Percentiles rank a stretch among this genome's conserved stretches.
Conservation (phyloP, 2,797 vertebrate species). For the Hybognathus amarus region DNA sequence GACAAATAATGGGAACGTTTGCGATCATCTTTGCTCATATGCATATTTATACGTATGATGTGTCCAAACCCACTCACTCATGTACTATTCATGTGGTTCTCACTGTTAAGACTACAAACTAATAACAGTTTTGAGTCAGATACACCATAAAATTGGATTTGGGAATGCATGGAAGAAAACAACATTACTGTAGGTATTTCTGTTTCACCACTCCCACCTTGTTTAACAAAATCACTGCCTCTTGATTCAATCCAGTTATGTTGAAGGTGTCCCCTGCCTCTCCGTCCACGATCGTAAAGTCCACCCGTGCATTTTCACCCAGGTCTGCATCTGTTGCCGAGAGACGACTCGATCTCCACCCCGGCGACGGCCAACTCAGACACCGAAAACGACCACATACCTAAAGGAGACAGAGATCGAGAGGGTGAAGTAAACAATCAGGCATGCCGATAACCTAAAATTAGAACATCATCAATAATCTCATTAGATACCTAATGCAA, state of each 20-base stretch:
- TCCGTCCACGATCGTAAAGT: constrained; percentile 83
- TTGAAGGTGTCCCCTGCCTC: constrained; percentile 84
- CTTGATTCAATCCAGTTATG: constrained; percentile 78
- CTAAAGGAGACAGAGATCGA: constrained; percentile 66
- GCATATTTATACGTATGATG: neutral
- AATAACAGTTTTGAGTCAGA: constrained; percentile 21
- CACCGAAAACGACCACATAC: constrained; percentile 88
- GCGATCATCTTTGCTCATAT: neutral
- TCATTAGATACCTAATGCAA: neutral
- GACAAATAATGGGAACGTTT: neutral
- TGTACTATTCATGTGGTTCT: neutral
- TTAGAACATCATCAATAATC: constrained; percentile 25
- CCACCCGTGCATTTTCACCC: constrained; percentile 86
- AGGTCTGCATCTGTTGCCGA: constrained; percentile 86
- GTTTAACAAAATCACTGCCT: constrained; percentile 83
- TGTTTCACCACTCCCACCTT: constrained; percentile 68
- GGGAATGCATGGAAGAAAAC: constrained; percentile 11
- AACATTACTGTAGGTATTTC: constrained; percentile 9
- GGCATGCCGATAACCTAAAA: neutral
- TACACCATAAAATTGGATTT: constrained; percentile 16
- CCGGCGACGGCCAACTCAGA: constrained; percentile 86
- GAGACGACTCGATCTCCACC: constrained; percentile 86
- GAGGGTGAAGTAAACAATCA: constrained; percentile 21
- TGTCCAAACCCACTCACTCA: neutral
- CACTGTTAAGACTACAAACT: neutral